Evolutionary conservation across 2,797 vertebrate species (phyloP).

Genomic region (Helicolenus hilgendorfi): DNA sequence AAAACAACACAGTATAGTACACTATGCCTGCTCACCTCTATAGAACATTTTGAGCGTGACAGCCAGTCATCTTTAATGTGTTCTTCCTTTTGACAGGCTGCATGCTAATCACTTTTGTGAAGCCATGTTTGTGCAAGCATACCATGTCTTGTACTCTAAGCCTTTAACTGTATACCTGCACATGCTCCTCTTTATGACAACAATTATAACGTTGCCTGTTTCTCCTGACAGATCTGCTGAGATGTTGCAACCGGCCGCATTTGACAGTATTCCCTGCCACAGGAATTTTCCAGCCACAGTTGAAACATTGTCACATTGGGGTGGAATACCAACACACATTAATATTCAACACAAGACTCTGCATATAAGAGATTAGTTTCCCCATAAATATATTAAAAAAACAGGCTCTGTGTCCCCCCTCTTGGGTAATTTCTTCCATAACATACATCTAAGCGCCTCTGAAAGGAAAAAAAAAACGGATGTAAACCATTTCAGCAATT

Average conservation of each 20-base stretch:
- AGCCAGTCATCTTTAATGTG: conserved; percentile 64
- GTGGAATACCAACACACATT: conserved; percentile 54
- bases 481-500: conserved; percentile 74
- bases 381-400: conserved; percentile 63
- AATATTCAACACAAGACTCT: conserved; percentile 58
- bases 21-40: conserved; percentile 16
- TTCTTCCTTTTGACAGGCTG: conserved; percentile 67
- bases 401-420: conserved; percentile 52
- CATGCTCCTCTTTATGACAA: conserved; percentile 30
- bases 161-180: conserved; percentile 29
- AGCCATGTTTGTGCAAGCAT: conserved; percentile 71
- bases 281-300: conserved; percentile 20
- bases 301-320: conserved; percentile 15
- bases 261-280: conserved; percentile 20
- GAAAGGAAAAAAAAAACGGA: conserved; percentile 40
- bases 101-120: conserved; percentile 75
- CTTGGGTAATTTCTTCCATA: conserved; percentile 72
- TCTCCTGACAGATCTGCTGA: conserved; percentile 25
- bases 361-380: conserved; percentile 64
- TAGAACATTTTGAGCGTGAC: conserved; percentile 53
- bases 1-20: neutral
- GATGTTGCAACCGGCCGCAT: conserved; percentile 25
- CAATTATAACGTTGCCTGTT: conserved; percentile 19
- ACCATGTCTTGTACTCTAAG: conserved; percentile 57
- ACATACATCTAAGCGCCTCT: conserved; percentile 63